Conservation (phyloP, 2,888 invertebrate genomes). For the Dasysyrphus albostriatus region DNA sequence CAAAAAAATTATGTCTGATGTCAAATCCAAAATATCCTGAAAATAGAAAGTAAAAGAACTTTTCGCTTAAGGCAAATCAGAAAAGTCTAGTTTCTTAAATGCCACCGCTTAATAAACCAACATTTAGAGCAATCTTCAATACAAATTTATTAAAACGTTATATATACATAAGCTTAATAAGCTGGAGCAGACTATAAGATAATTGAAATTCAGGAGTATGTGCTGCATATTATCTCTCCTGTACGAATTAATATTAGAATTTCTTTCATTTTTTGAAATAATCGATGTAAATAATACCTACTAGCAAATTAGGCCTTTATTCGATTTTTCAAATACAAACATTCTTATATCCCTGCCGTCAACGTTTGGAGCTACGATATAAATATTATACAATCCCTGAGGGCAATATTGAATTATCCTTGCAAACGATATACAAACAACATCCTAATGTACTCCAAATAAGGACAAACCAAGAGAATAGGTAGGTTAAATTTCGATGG, state of each 20-base stretch:
- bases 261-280: constrained; percentile 28
- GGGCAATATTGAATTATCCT: constrained; percentile 70
- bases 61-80: neutral
- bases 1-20: too few species aligned
- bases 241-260: constrained; percentile 8
- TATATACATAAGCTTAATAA: constrained; percentile 44
- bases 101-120: too few species aligned
- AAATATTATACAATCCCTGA: constrained; percentile 41
- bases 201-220: constrained; percentile 51
- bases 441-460: constrained; percentile 65
- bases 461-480: neutral
- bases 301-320: constrained; percentile 54
- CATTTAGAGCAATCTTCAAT: constrained; percentile 33
- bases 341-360: neutral
- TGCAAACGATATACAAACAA: constrained; percentile 73
- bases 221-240: constrained; percentile 23
- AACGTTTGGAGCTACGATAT: neutral
- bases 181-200: neutral
- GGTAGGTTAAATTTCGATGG: neutral
- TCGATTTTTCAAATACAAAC: constrained; percentile 42
- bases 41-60: neutral
- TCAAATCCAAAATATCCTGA: too few species aligned
- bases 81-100: constrained; percentile 7
- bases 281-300: constrained; percentile 65
- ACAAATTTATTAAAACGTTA: constrained; percentile 61